Conservation (phyloP, 1,140 invertebrate genomes). For the Leptinotarsa lineolata region DNA sequence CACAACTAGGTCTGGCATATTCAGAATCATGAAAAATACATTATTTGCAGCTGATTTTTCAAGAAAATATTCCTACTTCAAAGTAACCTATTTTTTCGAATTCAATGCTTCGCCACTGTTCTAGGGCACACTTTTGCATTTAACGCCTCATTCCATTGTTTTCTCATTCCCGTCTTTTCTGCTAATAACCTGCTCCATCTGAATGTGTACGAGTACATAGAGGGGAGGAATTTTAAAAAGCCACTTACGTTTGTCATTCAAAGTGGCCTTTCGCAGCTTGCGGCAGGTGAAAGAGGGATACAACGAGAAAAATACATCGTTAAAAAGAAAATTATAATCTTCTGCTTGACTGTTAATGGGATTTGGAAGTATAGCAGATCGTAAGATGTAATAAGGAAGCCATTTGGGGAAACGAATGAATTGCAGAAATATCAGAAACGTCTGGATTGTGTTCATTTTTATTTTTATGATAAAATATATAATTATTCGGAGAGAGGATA, state of each 20-base stretch:
- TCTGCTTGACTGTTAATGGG: slow-evolving; percentile 26
- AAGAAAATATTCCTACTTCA: too few species aligned
- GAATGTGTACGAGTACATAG: slow-evolving; percentile 34
- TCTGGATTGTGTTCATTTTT: not conserved
- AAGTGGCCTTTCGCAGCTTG: slow-evolving; percentile 35
- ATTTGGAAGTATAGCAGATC: slow-evolving; percentile 11
- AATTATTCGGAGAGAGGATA: too few species aligned
- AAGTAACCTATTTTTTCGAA: too few species aligned
- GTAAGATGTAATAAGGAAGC: not conserved
- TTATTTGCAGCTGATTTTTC: too few species aligned
- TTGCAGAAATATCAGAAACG: not conserved
- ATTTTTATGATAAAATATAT: too few species aligned
- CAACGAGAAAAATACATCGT: slow-evolving; percentile 23
- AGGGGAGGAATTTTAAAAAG: slow-evolving; percentile 44
- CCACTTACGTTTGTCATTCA: slow-evolving; percentile 46
- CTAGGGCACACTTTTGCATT: slow-evolving; percentile 28
- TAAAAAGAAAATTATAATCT: slow-evolving; percentile 31
- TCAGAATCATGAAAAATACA: too few species aligned
- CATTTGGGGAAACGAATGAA: not conserved
- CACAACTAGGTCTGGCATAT: too few species aligned
- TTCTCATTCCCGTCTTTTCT: slow-evolving; percentile 41
- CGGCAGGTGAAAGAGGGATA: slow-evolving; percentile 23
- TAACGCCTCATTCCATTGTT: slow-evolving; percentile 38
- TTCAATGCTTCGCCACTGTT: not conserved
- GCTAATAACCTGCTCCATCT: slow-evolving; percentile 39